Conservation (phyloP, 2,113 vertebrate species). For the Eptesicus fuscus region DNA sequence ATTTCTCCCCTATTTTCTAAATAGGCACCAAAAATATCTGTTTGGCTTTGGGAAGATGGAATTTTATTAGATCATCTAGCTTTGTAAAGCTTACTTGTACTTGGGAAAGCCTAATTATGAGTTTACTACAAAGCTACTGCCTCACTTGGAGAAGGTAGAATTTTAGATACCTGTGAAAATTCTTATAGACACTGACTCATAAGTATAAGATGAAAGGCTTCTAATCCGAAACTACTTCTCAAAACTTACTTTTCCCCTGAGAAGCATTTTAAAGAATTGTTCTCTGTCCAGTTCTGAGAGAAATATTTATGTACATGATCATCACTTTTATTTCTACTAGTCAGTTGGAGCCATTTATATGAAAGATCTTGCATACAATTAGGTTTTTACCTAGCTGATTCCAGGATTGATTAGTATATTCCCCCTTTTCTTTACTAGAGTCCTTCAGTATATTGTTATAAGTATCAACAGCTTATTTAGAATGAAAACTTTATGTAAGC, state of each 20-base stretch:
- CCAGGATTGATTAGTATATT: constrained; percentile 9
- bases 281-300: not conserved
- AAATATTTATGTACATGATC: not conserved
- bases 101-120: not conserved
- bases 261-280: constrained; percentile 29
- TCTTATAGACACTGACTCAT: constrained; percentile 17
- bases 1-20: constrained; percentile 32
- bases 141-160: constrained; percentile 7
- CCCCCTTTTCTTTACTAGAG: not conserved
- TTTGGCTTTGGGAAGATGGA: constrained; percentile 28
- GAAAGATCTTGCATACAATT: constrained; percentile 32
- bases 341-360: not conserved
- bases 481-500: constrained; percentile 22
- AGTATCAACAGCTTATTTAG: constrained; percentile 16
- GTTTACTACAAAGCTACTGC: not conserved
- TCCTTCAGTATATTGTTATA: constrained; percentile 20
- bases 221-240: constrained; percentile 31
- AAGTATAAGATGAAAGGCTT: not conserved
- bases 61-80: constrained; percentile 40
- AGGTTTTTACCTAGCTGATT: constrained; percentile 44
- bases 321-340: constrained; percentile 26
- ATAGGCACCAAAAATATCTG: constrained; percentile 25
- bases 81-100: constrained; percentile 28
- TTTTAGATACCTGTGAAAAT: not conserved
- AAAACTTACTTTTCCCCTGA: not conserved